Percentiles rank a stretch among this genome's conserved stretches.
Conservation (phyloP, 2,113 vertebrate species). For the Bubalus kerabau region DNA sequence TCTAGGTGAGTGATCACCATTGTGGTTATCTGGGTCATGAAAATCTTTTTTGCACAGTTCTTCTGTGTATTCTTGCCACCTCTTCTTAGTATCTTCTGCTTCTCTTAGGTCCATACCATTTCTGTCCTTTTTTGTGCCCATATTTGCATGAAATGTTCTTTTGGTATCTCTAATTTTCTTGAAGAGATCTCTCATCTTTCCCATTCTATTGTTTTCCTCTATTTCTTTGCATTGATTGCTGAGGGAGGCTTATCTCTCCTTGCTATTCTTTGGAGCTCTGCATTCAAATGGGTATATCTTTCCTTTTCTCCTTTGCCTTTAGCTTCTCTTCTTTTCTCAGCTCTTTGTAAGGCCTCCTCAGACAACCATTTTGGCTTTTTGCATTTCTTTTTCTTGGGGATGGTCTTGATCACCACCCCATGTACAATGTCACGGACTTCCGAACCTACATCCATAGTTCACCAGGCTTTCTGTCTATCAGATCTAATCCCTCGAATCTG, state of each 20-base stretch:
- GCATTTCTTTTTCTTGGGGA: neutral
- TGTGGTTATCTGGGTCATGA: neutral
- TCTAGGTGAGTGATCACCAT: neutral
- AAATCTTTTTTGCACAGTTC: neutral
- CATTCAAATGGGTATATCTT: neutral
- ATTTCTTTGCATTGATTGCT: neutral
- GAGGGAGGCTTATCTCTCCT: neutral
- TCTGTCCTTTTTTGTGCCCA: neutral
- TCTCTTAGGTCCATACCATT: neutral
- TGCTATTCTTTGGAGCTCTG: neutral
- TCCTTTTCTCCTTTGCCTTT: neutral
- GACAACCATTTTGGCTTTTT: neutral
- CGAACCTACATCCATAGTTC: neutral
- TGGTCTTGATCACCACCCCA: neutral
- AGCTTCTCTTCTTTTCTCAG: neutral
- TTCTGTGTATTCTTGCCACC: neutral
- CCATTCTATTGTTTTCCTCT: neutral
- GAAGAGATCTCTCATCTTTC: neutral
- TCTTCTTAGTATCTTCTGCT: neutral
- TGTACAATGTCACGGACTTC: neutral
- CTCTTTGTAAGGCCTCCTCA: neutral
- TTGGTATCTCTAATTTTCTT: neutral
- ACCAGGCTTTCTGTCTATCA: neutral
- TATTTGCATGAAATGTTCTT: neutral
- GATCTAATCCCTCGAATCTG: neutral